A percentile compares a stretch with the other conserved stretches of the same genome.
Conservation (phyloP, 2,888 invertebrate species). For the Cerceris rybyensis region DNA sequence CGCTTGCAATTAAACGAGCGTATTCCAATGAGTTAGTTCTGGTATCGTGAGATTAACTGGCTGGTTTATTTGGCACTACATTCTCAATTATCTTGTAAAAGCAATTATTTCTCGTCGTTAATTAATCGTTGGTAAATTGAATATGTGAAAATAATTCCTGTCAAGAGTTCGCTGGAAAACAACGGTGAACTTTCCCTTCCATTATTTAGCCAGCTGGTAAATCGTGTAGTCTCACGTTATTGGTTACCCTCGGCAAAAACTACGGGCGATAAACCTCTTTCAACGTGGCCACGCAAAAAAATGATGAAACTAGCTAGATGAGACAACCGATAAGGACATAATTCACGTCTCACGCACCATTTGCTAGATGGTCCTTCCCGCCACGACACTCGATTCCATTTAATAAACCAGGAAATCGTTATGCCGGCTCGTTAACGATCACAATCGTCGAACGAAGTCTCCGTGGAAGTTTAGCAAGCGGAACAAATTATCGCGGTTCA, state of each 20-base stretch:
- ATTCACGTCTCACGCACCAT: background rate
- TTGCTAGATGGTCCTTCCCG: background rate
- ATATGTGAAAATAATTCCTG: too few species aligned
- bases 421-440: background rate
- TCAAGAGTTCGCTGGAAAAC: background rate
- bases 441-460: background rate
- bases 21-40: background rate
- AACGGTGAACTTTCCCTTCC: background rate
- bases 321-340: background rate
- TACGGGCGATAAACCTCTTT: background rate
- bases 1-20: background rate
- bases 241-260: background rate
- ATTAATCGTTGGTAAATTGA: too few species aligned
- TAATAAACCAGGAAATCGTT: background rate
- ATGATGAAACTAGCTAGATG: background rate
- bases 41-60: background rate
- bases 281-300: conserved; percentile 1
- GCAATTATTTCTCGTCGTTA: too few species aligned
- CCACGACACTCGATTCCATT: background rate
- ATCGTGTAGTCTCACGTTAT: background rate
- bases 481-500: background rate
- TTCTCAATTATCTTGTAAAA: too few species aligned
- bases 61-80: background rate
- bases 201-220: background rate
- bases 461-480: background rate